phyloP scores from a whole-genome alignment of 2,113 vertebrate species.

The Dasyurus viverrinus region DNA sequence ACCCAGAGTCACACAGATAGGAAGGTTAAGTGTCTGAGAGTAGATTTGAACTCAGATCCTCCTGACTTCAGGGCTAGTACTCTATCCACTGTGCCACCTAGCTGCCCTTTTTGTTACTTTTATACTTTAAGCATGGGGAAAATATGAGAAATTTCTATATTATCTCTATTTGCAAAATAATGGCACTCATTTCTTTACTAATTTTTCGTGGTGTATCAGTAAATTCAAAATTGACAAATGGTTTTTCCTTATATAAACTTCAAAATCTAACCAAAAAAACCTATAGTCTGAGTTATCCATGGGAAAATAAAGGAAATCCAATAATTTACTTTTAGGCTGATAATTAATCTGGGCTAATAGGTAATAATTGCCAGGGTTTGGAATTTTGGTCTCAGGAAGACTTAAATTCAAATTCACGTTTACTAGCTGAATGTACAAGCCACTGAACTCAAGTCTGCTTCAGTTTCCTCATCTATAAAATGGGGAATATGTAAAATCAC shows the following conservation, averaged over 20 bases:
- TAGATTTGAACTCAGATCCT: too few relatives aligned
- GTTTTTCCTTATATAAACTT: constrained; percentile 12
- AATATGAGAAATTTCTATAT: neutral
- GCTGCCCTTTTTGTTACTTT: neutral
- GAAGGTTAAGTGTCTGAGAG: too few relatives aligned
- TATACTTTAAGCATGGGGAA: neutral
- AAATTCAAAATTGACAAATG: neutral
- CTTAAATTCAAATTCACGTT: neutral
- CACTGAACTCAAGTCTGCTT: neutral
- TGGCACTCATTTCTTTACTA: constrained; percentile 14
- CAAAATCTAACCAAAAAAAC: neutral
- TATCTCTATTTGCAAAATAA: neutral
- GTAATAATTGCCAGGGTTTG: too few relatives aligned
- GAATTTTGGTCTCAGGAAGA: neutral
- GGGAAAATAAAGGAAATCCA: too few relatives aligned
- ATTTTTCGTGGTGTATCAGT: constrained; percentile 4
- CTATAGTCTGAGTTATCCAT: neutral
- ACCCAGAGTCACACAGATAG: too few relatives aligned
- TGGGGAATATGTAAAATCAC: neutral
- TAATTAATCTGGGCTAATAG: too few relatives aligned
- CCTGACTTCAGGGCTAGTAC: too few relatives aligned
- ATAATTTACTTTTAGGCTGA: too few relatives aligned
- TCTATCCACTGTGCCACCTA: too few relatives aligned
- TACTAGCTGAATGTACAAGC: neutral
- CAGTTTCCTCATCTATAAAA: neutral